A percentile compares a stretch with the other conserved stretches of the same genome.
These are phyloP conservation scores for Psilanteris sp. DNA, from an alignment of 1,140 invertebrate genomes.

Conservation along the genomic window DNA sequence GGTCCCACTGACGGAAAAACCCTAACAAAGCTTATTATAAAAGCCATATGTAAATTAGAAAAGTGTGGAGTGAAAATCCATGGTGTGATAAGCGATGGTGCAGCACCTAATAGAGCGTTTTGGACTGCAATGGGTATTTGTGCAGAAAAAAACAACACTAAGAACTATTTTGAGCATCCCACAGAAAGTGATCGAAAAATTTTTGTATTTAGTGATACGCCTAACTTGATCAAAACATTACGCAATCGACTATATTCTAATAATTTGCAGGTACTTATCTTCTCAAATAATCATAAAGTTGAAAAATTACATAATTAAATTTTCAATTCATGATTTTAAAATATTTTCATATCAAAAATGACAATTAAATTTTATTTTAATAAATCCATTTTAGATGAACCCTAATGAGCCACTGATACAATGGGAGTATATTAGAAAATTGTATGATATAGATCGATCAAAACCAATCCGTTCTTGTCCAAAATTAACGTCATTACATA, in stretches of 20 bases:
- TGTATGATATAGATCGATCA: conserved; percentile 8
- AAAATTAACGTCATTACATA: conserved; percentile 17
- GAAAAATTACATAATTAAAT: too few relatives aligned
- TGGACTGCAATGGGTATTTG: conserved; percentile 43
- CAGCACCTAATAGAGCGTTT: conserved; percentile 54
- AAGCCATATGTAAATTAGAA: conserved; percentile 50
- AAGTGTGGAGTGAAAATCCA: conserved; percentile 50
- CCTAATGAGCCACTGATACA: not conserved
- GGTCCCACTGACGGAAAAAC: conserved; percentile 32
- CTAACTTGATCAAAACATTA: conserved; percentile 39
- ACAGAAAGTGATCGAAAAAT: conserved; percentile 1
- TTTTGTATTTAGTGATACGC: conserved; percentile 20
- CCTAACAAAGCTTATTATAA: conserved; percentile 50
- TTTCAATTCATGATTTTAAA: too few relatives aligned
- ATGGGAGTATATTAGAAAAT: conserved; percentile 6
- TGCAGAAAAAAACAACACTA: conserved; percentile 16
- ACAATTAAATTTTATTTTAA: too few relatives aligned
- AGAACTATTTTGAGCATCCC: conserved; percentile 54
- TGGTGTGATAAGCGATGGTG: too few relatives aligned
- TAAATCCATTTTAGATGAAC: too few relatives aligned
- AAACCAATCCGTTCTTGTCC: not conserved
- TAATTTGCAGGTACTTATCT: conserved; percentile 24
- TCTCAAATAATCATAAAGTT: too few relatives aligned
- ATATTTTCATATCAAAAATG: too few relatives aligned
- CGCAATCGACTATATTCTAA: conserved; percentile 2